These are phyloP conservation scores for Acipenser ruthenus DNA, from an alignment of 2,797 vertebrate species.

Conservation along the genomic window DNA sequence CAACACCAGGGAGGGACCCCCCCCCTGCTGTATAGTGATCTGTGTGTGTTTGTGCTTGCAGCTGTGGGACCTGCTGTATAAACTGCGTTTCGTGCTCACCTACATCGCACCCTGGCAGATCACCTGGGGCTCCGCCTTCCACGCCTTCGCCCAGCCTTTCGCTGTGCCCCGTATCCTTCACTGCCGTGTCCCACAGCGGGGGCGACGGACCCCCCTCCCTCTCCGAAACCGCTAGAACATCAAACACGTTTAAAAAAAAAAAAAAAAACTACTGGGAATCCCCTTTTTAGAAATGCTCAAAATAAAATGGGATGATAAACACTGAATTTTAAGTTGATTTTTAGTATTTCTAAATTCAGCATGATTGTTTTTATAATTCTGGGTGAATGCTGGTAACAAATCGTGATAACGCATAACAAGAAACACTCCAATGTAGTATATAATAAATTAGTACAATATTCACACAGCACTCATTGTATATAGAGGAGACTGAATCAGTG, in stretches of 20 bases:
- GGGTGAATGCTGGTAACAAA: too few species aligned
- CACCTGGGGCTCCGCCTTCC: constrained; percentile 55
- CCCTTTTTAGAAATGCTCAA: not conserved
- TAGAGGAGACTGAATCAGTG: too few species aligned
- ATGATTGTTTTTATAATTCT: too few species aligned
- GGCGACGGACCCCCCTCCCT: not conserved
- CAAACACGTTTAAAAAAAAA: too few species aligned
- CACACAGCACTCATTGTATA: too few species aligned
- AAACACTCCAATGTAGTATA: too few species aligned
- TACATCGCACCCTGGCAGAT: constrained; percentile 57
- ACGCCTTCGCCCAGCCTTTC: constrained; percentile 52
- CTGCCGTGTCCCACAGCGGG: not conserved
- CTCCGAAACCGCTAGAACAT: not conserved
- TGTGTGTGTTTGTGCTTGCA: constrained; percentile 16
- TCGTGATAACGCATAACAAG: too few species aligned
- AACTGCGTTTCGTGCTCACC: constrained; percentile 52
- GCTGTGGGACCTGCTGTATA: constrained; percentile 54
- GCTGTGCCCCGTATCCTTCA: constrained; percentile 50
- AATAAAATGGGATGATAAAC: too few species aligned
- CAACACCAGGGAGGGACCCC: too few species aligned
- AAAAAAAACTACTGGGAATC: not conserved
- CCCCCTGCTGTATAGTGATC: not conserved
- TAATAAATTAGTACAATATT: too few species aligned
- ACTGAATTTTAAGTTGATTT: too few species aligned
- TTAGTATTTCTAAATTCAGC: too few species aligned